Conservation (phyloP, 2,888 invertebrate species). For the Agrochola litura region DNA sequence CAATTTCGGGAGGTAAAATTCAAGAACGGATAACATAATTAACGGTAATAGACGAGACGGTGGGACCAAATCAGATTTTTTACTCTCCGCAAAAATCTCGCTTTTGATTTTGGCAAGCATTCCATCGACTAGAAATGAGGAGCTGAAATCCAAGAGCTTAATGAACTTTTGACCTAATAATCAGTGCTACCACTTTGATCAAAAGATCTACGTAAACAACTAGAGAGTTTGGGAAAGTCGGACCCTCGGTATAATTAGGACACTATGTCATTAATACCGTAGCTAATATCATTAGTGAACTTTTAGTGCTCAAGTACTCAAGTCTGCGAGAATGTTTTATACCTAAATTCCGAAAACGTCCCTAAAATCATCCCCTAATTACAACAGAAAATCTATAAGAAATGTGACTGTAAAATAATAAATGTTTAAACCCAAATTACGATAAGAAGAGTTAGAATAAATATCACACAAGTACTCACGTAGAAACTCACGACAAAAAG, state of each 20-base stretch:
- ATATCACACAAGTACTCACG: not conserved
- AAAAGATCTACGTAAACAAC: slow-evolving; percentile 34
- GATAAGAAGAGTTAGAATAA: not conserved
- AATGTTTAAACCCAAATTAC: not conserved
- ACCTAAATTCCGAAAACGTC: slow-evolving; percentile 3
- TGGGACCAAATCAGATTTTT: slow-evolving; percentile 50
- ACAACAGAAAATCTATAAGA: not conserved
- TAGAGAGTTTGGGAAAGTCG: slow-evolving; percentile 22
- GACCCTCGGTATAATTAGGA: slow-evolving; percentile 43
- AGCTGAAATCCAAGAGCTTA: slow-evolving; percentile 11
- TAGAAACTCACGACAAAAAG: slow-evolving; percentile 1
- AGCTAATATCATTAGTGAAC: slow-evolving; percentile 39
- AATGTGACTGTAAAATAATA: not conserved
- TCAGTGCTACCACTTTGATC: slow-evolving; percentile 37
- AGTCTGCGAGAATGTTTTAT: slow-evolving; percentile 13
- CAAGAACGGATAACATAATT: slow-evolving; percentile 61
- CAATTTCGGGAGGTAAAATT: slow-evolving; percentile 53
- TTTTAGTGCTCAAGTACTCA: not conserved
- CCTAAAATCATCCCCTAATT: not conserved
- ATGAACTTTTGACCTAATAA: slow-evolving; percentile 12
- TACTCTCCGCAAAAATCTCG: slow-evolving; percentile 4
- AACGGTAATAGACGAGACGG: slow-evolving; percentile 47
- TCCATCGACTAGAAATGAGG: slow-evolving; percentile 26
- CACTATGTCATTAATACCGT: slow-evolving; percentile 36
- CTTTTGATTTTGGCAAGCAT: slow-evolving; percentile 39